Base-by-base conservation (phyloP, 2,113 vertebrate species). In the Ophthalmolycus amberensis region DNA sequence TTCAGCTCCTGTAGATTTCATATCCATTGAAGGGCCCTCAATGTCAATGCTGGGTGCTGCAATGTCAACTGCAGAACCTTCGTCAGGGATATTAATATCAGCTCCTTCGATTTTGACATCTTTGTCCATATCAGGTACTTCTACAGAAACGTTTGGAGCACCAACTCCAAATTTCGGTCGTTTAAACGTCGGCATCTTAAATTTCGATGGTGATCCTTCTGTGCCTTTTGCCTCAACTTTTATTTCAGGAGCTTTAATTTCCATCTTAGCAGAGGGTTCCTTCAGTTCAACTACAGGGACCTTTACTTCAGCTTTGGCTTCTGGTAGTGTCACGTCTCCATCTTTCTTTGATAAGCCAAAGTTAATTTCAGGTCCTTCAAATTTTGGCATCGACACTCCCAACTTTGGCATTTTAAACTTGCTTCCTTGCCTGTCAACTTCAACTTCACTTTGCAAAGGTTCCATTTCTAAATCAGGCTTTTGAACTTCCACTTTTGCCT, bases 101-200 rank as follows among this genome's bases (percentile, higher is more conserved):
- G 74, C 32, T 59, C 76, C 66, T 50, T 70, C 56, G 0, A 77
- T 46, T 38, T 88, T 82, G 2, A 80, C n/a, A 15, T 15, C 54
- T 65, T 54, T 38, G 2, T 85, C 73, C 4, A 75, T 18, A 66
- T 48, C 40, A 27, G 83, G 64, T 22, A 54, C n/a, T 65, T 75
- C 72, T 1, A 58, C 44, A 14, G 5, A 70, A 16, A 15, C 22
- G 1, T 59, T 79, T 86, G 83, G 25, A 25, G 38, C 22, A 16
- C 15, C 22, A 37, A 46, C 22, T 66, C 85, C 91, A 87, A 92
- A 84, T 88, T 72, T 88, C 0, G 92, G 89, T 10, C 91, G 9
- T 76, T 89, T 92, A 14, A 92, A 87, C 22, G 60, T 32, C 4
- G 89, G 88, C 74, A 91, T 72, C 65, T 90, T 92, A 64, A 87